Evolutionary conservation across 2,888 invertebrate genomes (phyloP), one percentile per base, ranked within the genome.

Genomic region (Synanthedon tipuliformis): DNA sequence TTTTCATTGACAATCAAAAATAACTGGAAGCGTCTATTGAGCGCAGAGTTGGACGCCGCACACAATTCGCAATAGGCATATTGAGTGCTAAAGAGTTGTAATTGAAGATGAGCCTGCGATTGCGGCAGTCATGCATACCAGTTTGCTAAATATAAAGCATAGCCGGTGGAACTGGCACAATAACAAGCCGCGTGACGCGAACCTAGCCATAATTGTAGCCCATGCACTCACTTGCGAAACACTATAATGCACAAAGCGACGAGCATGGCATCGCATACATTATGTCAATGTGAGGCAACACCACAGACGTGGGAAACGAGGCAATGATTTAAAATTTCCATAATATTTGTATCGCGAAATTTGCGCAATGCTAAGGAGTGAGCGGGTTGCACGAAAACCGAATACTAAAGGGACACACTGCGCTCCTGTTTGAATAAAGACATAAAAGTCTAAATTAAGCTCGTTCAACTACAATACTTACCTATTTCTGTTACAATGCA

Each of bases 341-440:
- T 78, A 79, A 79, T 80, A 82, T 81, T 79, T 79, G 78, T 80
- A 79, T 76, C 75, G 68, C 66, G 62, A 65, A 65, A 71, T 80
- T 49, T 78, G 68, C 69, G 67, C 64, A 75, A 77, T 65, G 54
- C 56, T 48, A 15, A 50, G 50, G 50, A 57, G 64, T 62, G 65
- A 71, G 60, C 62, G 62, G 55, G 56, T 53, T 52, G 57, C 58
- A 52, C 55, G 56, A 59, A 56, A 55, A 50, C 11, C 11, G 51
- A n/a, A 16, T 23, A 18, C 18, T 23, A 49, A 45, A n/a, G n/a
- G 40, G 50, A 50, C 50, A 50, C 40, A 50, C 50, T 12, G 50
- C 50, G 7, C 12, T 34, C 34, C 34, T 34, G 8, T 34, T 34
- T 34, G 34, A 34, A 7, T 34, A 34, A 34, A 34, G 34, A 10